A percentile compares a stretch with the other conserved stretches of the same genome.
Conservation (phyloP, 2,888 invertebrate species). For the Thecophora atra region DNA sequence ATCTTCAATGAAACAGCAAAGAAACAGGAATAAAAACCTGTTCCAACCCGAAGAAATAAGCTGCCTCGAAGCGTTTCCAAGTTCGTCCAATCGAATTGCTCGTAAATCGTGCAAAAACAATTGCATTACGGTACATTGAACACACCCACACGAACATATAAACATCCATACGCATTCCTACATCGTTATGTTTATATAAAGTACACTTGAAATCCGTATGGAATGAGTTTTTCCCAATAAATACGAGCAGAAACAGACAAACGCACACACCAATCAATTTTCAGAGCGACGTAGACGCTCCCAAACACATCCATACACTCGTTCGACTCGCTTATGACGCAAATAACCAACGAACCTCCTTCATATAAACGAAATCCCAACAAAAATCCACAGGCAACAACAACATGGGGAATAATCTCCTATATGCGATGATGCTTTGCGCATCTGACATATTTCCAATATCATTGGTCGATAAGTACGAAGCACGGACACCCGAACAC, state of each 20-base stretch:
- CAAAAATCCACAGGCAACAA: conserved; percentile 48
- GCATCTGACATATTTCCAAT: conserved; percentile 65
- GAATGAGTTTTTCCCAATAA: neutral
- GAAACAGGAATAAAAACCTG: neutral
- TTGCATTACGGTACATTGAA: conserved; percentile 7
- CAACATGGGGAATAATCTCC: conserved; percentile 16
- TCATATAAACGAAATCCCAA: conserved; percentile 32
- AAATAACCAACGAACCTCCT: conserved; percentile 22
- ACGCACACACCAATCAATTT: neutral
- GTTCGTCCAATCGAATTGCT: conserved; percentile 34
- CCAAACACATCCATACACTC: neutral
- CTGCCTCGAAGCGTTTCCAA: neutral
- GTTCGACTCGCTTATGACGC: neutral
- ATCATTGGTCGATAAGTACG: conserved; percentile 62
- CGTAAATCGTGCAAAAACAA: conserved; percentile 35
- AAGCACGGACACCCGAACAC: conserved; percentile 23
- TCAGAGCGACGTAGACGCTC: neutral
- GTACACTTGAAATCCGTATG: neutral
- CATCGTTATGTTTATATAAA: neutral
- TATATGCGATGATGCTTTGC: conserved; percentile 37
- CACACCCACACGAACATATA: neutral
- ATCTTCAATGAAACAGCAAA: neutral
- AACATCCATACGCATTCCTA: neutral
- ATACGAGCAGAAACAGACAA: neutral
- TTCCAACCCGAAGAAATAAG: neutral